These are phyloP conservation scores for Anguilla megastoma DNA, from an alignment of 2,797 vertebrate genomes.

Conservation along the genomic window DNA sequence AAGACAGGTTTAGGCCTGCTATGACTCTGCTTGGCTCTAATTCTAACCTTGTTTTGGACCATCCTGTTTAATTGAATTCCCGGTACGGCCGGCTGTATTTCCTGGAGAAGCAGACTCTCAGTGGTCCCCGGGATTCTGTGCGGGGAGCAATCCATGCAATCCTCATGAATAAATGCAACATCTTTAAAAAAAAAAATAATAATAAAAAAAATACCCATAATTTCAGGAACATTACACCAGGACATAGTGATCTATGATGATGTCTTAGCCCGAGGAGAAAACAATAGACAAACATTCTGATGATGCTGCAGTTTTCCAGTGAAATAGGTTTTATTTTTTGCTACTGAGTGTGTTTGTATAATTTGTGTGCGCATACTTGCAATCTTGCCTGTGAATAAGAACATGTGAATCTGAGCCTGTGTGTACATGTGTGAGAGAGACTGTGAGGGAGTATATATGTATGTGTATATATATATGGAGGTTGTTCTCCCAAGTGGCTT, in stretches of 20 bases:
- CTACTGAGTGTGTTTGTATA: neutral
- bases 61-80: slow-evolving; percentile 29
- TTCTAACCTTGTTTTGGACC: slow-evolving; percentile 19
- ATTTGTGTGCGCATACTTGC: neutral
- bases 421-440: neutral
- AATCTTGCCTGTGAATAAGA: neutral
- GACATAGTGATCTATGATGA: neutral
- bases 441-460: neutral
- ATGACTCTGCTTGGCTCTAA: slow-evolving; percentile 6
- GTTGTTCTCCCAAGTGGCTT: no score
- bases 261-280: neutral
- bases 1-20: slow-evolving; percentile 3
- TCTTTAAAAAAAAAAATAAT: neutral
- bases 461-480: no score
- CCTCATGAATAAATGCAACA: neutral
- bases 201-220: neutral
- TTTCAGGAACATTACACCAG: slow-evolving; percentile 2
- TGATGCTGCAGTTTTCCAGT: neutral
- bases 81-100: neutral
- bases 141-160: slow-evolving; percentile 13
- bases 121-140: slow-evolving; percentile 19
- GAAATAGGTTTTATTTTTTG: neutral
- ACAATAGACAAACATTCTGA: neutral
- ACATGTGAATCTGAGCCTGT: neutral
- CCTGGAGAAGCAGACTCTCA: neutral